Base-by-base conservation (phyloP, 2,113 vertebrate genomes). In the Tupaia chinensis region DNA sequence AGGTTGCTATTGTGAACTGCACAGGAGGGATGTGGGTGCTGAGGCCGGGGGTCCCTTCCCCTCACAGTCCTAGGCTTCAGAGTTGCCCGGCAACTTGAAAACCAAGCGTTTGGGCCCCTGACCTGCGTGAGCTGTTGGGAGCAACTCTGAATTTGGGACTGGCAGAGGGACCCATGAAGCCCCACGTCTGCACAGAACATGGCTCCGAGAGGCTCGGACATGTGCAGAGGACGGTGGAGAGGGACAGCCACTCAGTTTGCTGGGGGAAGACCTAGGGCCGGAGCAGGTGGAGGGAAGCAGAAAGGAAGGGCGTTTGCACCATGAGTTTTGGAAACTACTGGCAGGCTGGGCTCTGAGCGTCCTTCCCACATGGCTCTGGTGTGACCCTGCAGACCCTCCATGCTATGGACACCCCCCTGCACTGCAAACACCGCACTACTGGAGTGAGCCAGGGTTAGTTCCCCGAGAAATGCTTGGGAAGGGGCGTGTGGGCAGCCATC, bases 401-500 rank as follows among this genome's bases (percentile, higher is more conserved):
- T 27, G 53, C 90, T 60, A 3, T 1, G 6, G 61, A 69, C 77
- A 10, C 3, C 15, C 17, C 74, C 0, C 0, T 11, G 54, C 23
- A 10, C 29, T 63, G 6, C 27, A 34, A 13, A 12, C 29, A 9
- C 32, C 19, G 81, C 1, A 0, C 63, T 86, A 23, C 22, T 82
- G 56, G 79, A 23, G 56, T 1, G 12, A 73, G 5, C 63, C 5
- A 53, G 65, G 54, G 61, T 54, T 15, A 34, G 44, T 29, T 16
- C 17, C 66, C 58, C 17, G 0, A 25, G 11, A 2, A 19, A 9
- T 9, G 11, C 60, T 25, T 61, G 32, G 29, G 53, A 22, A 16
- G 23, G 44, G 9, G 5, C 54, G 0, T 9, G 8, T 12, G 44
- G 63, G 22, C 1, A 1, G 68, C 2, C 29, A 1, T 1, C 3